Percentiles rank a stretch among this genome's conserved stretches.
These are phyloP conservation scores for Subanguina moxae DNA, from an alignment of 1,140 invertebrate genomes.

Conservation along the genomic window DNA sequence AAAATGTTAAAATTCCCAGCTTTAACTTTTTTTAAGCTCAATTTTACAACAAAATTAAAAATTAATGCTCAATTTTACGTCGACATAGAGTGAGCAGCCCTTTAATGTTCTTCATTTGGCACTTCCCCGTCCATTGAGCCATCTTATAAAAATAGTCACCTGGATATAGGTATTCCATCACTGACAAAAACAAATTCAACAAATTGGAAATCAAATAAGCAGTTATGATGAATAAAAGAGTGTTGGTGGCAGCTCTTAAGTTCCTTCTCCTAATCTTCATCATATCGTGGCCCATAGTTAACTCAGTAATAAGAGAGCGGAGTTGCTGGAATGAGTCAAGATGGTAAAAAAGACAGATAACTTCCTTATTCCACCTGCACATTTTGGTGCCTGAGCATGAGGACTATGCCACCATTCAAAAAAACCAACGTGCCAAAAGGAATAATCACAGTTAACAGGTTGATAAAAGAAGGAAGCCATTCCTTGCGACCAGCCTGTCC, in stretches of 20 bases:
- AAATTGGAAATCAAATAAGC: constrained; percentile 53
- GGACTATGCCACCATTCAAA: constrained; percentile 56
- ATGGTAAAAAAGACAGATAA: background rate
- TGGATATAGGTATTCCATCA: constrained; percentile 50
- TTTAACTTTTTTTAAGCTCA: no score
- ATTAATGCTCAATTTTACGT: no score
- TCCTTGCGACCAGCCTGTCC: constrained; percentile 19
- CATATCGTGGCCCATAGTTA: constrained; percentile 53
- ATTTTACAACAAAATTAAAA: no score
- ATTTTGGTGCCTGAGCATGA: constrained; percentile 55
- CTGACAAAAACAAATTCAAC: constrained; percentile 49
- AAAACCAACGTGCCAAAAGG: constrained; percentile 57
- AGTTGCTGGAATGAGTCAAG: constrained; percentile 31
- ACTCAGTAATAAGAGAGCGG: constrained; percentile 52
- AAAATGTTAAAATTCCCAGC: no score
- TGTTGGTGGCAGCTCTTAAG: constrained; percentile 49
- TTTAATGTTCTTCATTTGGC: no score
- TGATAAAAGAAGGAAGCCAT: constrained; percentile 40
- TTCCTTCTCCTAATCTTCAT: constrained; percentile 52
- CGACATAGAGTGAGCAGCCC: no score
- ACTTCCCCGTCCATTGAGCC: no score
- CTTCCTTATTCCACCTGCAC: constrained; percentile 37
- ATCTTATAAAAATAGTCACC: constrained; percentile 29
- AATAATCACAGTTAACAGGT: constrained; percentile 47
- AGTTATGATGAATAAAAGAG: constrained; percentile 54